Base-by-base conservation (phyloP, 2,113 vertebrate species). In the Paraplagusia blochii region DNA sequence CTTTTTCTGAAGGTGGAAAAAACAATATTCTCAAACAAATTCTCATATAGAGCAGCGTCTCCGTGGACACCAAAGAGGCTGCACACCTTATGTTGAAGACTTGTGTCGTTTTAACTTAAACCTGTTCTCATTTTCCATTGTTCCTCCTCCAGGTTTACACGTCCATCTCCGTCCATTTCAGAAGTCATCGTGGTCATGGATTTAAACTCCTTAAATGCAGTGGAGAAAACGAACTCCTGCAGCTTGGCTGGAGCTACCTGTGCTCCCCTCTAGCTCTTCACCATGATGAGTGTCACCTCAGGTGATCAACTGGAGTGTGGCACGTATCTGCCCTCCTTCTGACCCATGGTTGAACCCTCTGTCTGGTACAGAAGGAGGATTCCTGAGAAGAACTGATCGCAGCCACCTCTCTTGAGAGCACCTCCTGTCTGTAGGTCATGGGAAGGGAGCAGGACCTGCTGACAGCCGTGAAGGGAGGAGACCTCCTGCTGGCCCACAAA, bases 361-460 rank as follows among this genome's bases (percentile, higher is more conserved):
- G 19, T 1, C 57, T 51, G 16, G 22, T n/a, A 29, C 22, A 29
- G 22, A 60, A 42, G 47, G 35, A 54, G 35, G 51, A 9, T 4
- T 63, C 42, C 63, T 38, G 17, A 16, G 6, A 47, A 13, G 10
- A 17, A 16, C 14, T 18, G 38, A 38, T 34, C 13, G 12, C 55
- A 46, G 13, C 29, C 1, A 34, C 51, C n/a, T 56, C 7, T 11
- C 0, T 9, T 53, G 16, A 65, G 22, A 29, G 22, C 2, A 29
- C 22, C 22, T 29, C 22, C 22, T 29, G 22, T 29, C 22, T 29
- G 22, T 29, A 29, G 22, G 22, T 36, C 69, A 91, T 91, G 90
- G 90, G 90, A 29, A 90, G 88, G 49, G 90, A 90, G 53, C 89
- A 89, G 76, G 90, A 91, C 53, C 83, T 91, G 55, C 80, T 91